phyloP scores from a whole-genome alignment of 2,888 invertebrate species.

The Vanessa cardui region DNA sequence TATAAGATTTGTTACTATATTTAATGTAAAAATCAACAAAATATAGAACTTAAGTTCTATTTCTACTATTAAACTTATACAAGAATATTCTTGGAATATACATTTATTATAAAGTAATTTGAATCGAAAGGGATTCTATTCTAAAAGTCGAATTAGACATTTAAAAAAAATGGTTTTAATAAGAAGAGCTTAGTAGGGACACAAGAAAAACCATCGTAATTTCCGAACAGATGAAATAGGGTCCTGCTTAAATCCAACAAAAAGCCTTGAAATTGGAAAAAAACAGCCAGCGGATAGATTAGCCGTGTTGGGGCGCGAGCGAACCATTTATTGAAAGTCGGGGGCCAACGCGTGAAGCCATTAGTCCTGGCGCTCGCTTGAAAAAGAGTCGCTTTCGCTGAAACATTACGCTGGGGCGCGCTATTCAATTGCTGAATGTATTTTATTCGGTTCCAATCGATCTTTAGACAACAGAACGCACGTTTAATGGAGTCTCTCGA shows the following conservation, averaged over 20 bases:
- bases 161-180: slow-evolving; percentile 11
- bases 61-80: too few species aligned
- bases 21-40: too few species aligned
- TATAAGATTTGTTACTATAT: too few species aligned
- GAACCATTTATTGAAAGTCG: slow-evolving; percentile 75
- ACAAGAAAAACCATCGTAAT: slow-evolving; percentile 33
- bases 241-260: slow-evolving; percentile 26
- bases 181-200: slow-evolving; percentile 18
- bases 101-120: neutral
- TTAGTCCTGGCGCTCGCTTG: slow-evolving; percentile 71
- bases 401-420: slow-evolving; percentile 72
- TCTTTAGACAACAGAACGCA: slow-evolving; percentile 78
- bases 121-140: neutral
- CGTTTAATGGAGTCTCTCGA: slow-evolving; percentile 73
- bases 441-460: slow-evolving; percentile 79
- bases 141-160: neutral
- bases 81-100: too few species aligned
- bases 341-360: slow-evolving; percentile 73
- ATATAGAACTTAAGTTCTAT: too few species aligned
- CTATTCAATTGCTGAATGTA: slow-evolving; percentile 79
- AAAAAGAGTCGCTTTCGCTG: slow-evolving; percentile 77
- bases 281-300: slow-evolving; percentile 54
- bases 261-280: slow-evolving; percentile 41
- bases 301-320: slow-evolving; percentile 56
- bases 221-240: slow-evolving; percentile 34